phyloP scores from a whole-genome alignment of 2,797 vertebrate species.

The Pagetopsis macropterus region DNA sequence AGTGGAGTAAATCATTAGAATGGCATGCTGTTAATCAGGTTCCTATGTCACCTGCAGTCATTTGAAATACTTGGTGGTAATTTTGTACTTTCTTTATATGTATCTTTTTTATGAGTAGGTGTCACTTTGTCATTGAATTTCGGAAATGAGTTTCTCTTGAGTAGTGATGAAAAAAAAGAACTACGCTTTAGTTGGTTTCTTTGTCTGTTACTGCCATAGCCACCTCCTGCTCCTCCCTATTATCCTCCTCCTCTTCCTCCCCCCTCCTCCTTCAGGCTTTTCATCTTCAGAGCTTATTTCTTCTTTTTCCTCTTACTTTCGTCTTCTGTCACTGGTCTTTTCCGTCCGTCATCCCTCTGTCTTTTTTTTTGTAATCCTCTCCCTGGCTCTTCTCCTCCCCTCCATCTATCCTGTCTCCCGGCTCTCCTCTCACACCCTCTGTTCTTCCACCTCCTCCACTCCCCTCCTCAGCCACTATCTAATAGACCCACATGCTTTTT shows the following conservation, averaged over 20 bases:
- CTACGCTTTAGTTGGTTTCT: conserved; percentile 20
- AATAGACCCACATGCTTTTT: conserved; percentile 81
- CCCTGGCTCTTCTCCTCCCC: conserved; percentile 42
- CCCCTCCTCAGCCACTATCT: conserved; percentile 68
- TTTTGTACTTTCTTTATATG: conserved; percentile 10
- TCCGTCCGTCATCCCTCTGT: conserved; percentile 64
- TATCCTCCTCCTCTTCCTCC: not conserved
- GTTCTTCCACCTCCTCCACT: conserved; percentile 35
- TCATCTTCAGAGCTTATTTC: conserved; percentile 65
- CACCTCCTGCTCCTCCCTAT: conserved; percentile 8
- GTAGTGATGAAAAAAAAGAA: conserved; percentile 6
- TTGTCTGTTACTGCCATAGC: conserved; percentile 29
- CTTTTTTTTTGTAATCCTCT: conserved; percentile 45
- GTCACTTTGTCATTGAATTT: conserved; percentile 32
- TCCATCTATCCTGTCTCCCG: conserved; percentile 50
- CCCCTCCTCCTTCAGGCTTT: conserved; percentile 48
- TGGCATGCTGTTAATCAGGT: conserved; percentile 3
- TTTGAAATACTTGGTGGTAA: conserved; percentile 2
- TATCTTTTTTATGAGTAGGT: not conserved
- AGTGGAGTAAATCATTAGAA: conserved; percentile 14
- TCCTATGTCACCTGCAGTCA: conserved; percentile 5
- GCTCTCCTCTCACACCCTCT: conserved; percentile 35
- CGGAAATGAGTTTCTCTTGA: conserved; percentile 21
- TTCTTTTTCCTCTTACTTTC: conserved; percentile 61
- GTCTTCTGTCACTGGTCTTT: conserved; percentile 60